Base-by-base conservation (phyloP, 2,888 invertebrate genomes). In the Sesamia inferens region DNA sequence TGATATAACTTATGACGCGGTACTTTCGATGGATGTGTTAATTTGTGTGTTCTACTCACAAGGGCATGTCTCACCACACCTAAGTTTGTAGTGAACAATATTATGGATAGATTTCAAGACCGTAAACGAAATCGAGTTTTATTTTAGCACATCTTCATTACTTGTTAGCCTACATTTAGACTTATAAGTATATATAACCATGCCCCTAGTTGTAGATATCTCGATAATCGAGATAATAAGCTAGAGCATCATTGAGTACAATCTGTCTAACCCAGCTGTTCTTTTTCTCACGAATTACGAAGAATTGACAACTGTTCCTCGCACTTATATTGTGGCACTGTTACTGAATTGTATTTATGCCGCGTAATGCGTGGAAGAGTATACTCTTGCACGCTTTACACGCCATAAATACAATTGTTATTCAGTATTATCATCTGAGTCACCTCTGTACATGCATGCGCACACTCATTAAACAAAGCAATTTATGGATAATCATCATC, bases 1-100 rank as follows among this genome's bases (percentile, higher is more conserved):
- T 87, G 87, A 88, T 88, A 88, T 88, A 81, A 78, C 76, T 63
- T 83, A 77, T 87, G 88, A 88, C 86, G 86, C 87, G 88, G 88
- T 90, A 88, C 87, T 90, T 90, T 88, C 89, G 79, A 79, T 87
- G 77, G 78, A 87, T 84, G 90, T 91, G 90, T 89, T 90, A 90
- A 91, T 91, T 89, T 87, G 48, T 76, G 68, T 59, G 69, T 85
- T 77, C 82, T 85, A 81, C 76, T 74, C 24, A 70, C 69, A 81
- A 83, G 86, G 86, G 83, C 83, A 78, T n/a, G 69, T 68, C 39
- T 67, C 58, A 62, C 71, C 76, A 81, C 78, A 69, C 74, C 78
- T 54, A 54, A 62, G 58, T 71, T 73, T 71, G 63, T 61, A 68
- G 48, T 24, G 8, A 16, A 31, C 16, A 73, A 62, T 74, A 31